Evolutionary conservation across 2,797 vertebrate genomes (phyloP).

Genomic region (Telmatherina bonti): DNA sequence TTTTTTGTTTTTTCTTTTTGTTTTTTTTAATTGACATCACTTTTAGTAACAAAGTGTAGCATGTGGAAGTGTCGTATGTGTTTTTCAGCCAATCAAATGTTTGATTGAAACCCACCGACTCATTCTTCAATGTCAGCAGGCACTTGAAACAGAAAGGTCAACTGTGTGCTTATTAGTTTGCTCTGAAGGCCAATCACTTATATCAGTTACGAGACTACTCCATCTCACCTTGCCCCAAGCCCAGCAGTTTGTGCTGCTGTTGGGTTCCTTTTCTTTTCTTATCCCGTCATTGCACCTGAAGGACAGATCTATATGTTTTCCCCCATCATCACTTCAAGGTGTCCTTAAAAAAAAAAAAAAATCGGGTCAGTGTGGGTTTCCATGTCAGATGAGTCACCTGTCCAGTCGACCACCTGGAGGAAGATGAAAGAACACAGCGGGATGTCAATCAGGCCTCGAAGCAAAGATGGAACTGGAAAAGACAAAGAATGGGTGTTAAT

Average conservation of each 20-base stretch:
- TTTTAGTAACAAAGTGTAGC: background rate
- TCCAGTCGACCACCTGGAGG: slow-evolving; percentile 53
- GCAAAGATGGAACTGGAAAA: slow-evolving; percentile 9
- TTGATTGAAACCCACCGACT: slow-evolving; percentile 52
- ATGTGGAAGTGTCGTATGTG: background rate
- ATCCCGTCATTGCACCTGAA: slow-evolving; percentile 37
- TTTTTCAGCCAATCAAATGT: slow-evolving; percentile 20
- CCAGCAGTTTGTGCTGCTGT: slow-evolving; percentile 1
- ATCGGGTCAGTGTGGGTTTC: slow-evolving; percentile 32
- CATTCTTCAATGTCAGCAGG: slow-evolving; percentile 32
- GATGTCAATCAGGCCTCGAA: slow-evolving; percentile 64
- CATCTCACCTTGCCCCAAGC: slow-evolving; percentile 23
- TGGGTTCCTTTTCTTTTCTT: slow-evolving; percentile 26
- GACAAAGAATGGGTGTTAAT: slow-evolving; percentile 17
- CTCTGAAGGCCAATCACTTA: slow-evolving; percentile 41
- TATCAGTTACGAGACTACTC: slow-evolving; percentile 16
- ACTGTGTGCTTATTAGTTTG: slow-evolving; percentile 61
- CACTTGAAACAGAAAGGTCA: slow-evolving; percentile 47
- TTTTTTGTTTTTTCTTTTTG: no score
- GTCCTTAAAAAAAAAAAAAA: slow-evolving; percentile 46
- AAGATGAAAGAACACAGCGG: slow-evolving; percentile 52
- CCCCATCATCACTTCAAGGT: slow-evolving; percentile 37
- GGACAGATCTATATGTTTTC: slow-evolving; percentile 15
- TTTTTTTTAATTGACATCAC: no score
- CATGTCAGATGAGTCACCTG: slow-evolving; percentile 50